Evolutionary conservation across 2,888 invertebrate genomes (phyloP).

Genomic region (Escarpia spicata): DNA sequence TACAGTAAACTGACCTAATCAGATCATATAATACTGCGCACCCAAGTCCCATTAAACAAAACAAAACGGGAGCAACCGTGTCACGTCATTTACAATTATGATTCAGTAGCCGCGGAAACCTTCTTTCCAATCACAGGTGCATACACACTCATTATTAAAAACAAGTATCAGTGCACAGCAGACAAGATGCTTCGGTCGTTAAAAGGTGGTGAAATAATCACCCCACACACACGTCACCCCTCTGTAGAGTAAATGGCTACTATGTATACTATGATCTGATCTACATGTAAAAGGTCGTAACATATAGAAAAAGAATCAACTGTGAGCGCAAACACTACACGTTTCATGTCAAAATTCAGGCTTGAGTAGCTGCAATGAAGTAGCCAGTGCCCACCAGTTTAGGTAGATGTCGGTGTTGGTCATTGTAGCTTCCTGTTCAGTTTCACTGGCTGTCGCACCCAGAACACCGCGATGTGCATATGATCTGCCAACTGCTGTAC

Average conservation of each 20-base stretch:
- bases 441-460: neutral
- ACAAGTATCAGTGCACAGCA: neutral
- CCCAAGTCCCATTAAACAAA: neutral
- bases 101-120: neutral
- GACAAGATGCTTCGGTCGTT: neutral
- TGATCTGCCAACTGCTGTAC: constrained; percentile 46
- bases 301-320: neutral
- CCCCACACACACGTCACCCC: neutral
- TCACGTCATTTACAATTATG: neutral
- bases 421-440: neutral
- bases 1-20: neutral
- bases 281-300: neutral
- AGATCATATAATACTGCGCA: neutral
- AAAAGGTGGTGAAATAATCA: neutral
- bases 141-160: neutral
- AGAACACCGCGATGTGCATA: constrained; percentile 45
- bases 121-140: neutral
- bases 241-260: neutral
- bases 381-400: neutral
- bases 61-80: neutral
- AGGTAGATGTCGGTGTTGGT: neutral
- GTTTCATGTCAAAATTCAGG: neutral
- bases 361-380: neutral
- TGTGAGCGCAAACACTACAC: neutral
- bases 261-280: neutral